Evolutionary conservation across 1,140 invertebrate genomes (phyloP), one percentile per base, ranked within the genome.

Genomic region (Belonocnema kinseyi): DNA sequence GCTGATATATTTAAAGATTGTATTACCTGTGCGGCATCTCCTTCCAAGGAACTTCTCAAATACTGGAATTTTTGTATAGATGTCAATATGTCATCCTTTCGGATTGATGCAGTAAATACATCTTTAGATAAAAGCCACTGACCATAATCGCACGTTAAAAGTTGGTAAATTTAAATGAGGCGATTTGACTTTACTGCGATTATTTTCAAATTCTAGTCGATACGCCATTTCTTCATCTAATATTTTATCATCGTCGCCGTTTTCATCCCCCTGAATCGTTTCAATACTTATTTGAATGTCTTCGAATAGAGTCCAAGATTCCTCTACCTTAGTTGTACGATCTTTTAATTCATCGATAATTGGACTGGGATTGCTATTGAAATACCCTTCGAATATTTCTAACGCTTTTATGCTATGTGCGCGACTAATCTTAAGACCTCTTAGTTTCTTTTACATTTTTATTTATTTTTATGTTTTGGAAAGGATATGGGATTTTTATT

Each of bases 31-130:
- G 61, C 58, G n/a, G 74, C 78, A 6, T 76, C 74, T 19, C 54
- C 81, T 54, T 82, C 76, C 33, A 89, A 73, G 72, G 81, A 82
- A 11, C 85, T 80, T 14, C 84, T 72, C 46, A 88, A 77, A 77
- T 88, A 87, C 73, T 88, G 83, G 73, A 85, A 85, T 52, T 83
- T 85, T 77, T 87, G 81, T 50, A 75, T 56, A 17, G 54, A 10
- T 16, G n/a, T 12, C 1, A 58, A 33, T 13, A 14, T 54, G 21
- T 14, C n/a, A 33, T 78, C 72, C 3, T 74, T 50, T 33, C 51
- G 50, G 46, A 78, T 66, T 52, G 72, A 21, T 1, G 52, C 46
- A 51, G 56, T 72, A 16, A 78, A 78, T 6, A 52, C 51, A n/a
- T 78, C 77, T 13, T 61, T 33, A 72, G 75, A 78, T n/a, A 17